A percentile compares a stretch with the other conserved stretches of the same genome.
Evolutionary conservation across 2,888 invertebrate genomes (phyloP).

Genomic region (Crossocerus cetratus): DNA sequence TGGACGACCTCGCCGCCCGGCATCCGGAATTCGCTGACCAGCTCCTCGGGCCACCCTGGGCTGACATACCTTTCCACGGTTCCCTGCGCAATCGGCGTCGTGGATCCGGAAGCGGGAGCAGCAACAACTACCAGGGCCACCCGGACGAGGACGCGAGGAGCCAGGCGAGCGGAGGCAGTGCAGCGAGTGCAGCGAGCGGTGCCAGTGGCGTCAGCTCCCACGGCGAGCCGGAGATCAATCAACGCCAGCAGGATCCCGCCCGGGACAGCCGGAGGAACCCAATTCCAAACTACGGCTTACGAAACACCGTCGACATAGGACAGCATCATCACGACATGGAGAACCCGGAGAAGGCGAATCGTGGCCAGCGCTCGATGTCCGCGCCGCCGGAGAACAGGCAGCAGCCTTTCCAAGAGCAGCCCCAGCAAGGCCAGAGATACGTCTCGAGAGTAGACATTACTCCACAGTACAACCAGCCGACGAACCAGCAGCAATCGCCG

Average conservation of each 20-base stretch:
- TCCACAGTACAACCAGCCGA: slow-evolving; percentile 72
- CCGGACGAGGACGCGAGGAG: slow-evolving; percentile 73
- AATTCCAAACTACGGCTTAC: slow-evolving; percentile 83
- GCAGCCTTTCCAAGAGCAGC: slow-evolving; percentile 55
- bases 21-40: slow-evolving; percentile 88
- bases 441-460: slow-evolving; percentile 71
- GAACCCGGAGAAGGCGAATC: slow-evolving; percentile 78
- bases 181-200: slow-evolving; percentile 66
- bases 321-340: slow-evolving; percentile 82
- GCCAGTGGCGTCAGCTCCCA: slow-evolving; percentile 70
- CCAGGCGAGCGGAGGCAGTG: slow-evolving; percentile 73
- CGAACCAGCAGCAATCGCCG: slow-evolving; percentile 61
- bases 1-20: slow-evolving; percentile 85
- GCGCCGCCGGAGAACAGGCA: slow-evolving; percentile 84
- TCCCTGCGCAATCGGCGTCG: slow-evolving; percentile 64
- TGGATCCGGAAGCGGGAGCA: slow-evolving; percentile 58
- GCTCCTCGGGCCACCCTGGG: slow-evolving; percentile 77
- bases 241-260: slow-evolving; percentile 27
- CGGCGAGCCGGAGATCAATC: slow-evolving; percentile 62
- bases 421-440: slow-evolving; percentile 65
- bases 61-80: slow-evolving; percentile 68
- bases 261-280: slow-evolving; percentile 64
- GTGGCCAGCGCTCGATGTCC: slow-evolving; percentile 87
- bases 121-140: slow-evolving; percentile 59
- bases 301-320: slow-evolving; percentile 89